A percentile compares a stretch with the other conserved stretches of the same genome.
Conservation (phyloP, 2,113 vertebrate genomes). For the Meleagris gallopavo region DNA sequence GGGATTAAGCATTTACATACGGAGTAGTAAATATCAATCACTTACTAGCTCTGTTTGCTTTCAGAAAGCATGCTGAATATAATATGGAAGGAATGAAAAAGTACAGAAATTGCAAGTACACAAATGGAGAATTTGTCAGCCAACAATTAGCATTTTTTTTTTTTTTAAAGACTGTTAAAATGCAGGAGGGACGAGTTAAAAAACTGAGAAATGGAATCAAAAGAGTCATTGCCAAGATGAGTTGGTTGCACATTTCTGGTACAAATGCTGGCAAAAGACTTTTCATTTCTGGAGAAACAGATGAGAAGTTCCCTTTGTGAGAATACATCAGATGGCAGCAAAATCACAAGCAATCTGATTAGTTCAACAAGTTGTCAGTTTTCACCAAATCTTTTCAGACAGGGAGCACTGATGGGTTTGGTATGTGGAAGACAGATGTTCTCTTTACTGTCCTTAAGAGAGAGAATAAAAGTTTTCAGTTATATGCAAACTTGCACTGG, state of each 20-base stretch:
- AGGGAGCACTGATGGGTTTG: conserved; percentile 6
- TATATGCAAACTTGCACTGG: neutral
- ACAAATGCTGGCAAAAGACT: neutral
- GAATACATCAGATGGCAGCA: neutral
- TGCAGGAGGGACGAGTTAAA: neutral
- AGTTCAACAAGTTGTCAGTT: conserved; percentile 45
- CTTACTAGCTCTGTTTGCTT: conserved; percentile 9
- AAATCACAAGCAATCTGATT: conserved; percentile 25
- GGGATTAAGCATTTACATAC: neutral
- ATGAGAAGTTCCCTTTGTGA: neutral
- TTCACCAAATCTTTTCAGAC: neutral
- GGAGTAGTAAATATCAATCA: neutral
- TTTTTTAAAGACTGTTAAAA: neutral
- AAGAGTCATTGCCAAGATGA: neutral
- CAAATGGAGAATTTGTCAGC: neutral
- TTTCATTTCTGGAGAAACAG: neutral
- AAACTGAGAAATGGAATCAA: neutral
- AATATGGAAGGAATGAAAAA: neutral
- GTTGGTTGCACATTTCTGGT: neutral
- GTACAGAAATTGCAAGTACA: neutral
- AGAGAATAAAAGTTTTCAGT: conserved; percentile 34
- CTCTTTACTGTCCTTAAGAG: neutral
- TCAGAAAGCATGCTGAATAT: neutral
- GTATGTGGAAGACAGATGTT: conserved; percentile 49
- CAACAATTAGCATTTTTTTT: neutral